phyloP scores from a whole-genome alignment of 2,888 invertebrate genomes.

The Pheosia gnoma region DNA sequence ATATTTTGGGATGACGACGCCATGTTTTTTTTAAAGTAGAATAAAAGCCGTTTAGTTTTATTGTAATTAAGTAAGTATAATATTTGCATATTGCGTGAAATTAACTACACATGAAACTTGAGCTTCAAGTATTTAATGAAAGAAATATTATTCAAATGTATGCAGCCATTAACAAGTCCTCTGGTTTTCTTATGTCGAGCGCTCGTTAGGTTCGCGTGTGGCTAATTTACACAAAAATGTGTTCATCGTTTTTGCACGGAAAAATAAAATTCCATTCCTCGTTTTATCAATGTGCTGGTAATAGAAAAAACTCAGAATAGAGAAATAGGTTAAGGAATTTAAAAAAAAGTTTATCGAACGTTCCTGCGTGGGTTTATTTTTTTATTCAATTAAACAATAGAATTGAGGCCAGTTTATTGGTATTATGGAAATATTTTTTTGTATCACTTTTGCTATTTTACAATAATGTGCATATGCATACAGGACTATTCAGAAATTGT shows the following conservation, averaged over 20 bases:
- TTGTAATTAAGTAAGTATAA: not conserved
- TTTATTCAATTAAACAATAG: too few relatives aligned
- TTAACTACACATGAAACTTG: constrained; percentile 9
- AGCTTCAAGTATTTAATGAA: constrained; percentile 13
- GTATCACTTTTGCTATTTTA: too few relatives aligned
- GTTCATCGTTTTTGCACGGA: constrained; percentile 34
- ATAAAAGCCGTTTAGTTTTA: not conserved
- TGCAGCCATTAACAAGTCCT: constrained; percentile 24
- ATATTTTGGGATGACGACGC: too few relatives aligned
- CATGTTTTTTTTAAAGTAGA: too few relatives aligned
- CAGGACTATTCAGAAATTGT: too few relatives aligned
- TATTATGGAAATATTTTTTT: too few relatives aligned
- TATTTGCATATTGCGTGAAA: constrained; percentile 2
- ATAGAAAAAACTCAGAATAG: constrained; percentile 26
- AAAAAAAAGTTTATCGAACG: not conserved
- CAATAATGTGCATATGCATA: too few relatives aligned
- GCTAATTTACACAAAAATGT: constrained; percentile 48
- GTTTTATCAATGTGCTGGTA: constrained; percentile 21
- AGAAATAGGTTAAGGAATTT: constrained; percentile 15
- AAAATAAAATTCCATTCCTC: constrained; percentile 34
- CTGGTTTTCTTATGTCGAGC: constrained; percentile 26
- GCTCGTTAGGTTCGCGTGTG: constrained; percentile 36
- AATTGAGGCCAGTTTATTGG: too few relatives aligned
- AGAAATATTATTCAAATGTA: constrained; percentile 32
- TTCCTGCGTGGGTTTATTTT: too few relatives aligned